Base-by-base conservation (phyloP, 2,888 invertebrate species). In the Dysmachus trigonus region DNA sequence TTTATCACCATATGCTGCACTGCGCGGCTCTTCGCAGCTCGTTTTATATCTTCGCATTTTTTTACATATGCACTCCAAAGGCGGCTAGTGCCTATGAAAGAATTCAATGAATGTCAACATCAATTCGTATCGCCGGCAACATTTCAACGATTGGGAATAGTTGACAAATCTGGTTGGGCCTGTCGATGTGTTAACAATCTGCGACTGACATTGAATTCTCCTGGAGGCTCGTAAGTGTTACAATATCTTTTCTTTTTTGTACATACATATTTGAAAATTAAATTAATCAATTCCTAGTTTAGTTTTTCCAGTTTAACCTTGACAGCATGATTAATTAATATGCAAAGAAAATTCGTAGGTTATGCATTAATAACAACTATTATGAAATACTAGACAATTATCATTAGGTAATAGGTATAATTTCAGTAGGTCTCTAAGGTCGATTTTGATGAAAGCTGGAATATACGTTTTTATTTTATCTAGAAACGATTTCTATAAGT, bases 71-170 rank as follows among this genome's bases (percentile, higher is more conserved):
- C 47, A 77, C 47, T n/a, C 47, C 47, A 38, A 47, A 47, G 77
- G 77, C 47, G 41, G 62, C 30, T 77, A 41, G 15, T 27, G 30
- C 2, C 33, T 77, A 13, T 77, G 15, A 47, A 77, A 47, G 47
- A 77, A 77, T 77, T 10, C 77, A 8, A 30, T 41, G 73, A 73
- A 73, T 73, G 73, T 73, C 33, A 73, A 73, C 33, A 73, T 73
- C 31, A 5, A 73, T 33, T 73, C 31, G 15, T 2, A 15, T 31
- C 31, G 72, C 30, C 72, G 33, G 33, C 72, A 33, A 72, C 30
- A n/a, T 33, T 33, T 73, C 27, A 73, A n/a, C 18, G n/a, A 73
- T 33, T 73, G 22, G 73, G 73, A 73, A 33, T 73, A 18, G 73
- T 33, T 18, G 33, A 33, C 73, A 73, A 33, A 31, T 33, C 31